Evolutionary conservation across 2,888 invertebrate genomes (phyloP).

Genomic region (Cylindroiulus punctatus): DNA sequence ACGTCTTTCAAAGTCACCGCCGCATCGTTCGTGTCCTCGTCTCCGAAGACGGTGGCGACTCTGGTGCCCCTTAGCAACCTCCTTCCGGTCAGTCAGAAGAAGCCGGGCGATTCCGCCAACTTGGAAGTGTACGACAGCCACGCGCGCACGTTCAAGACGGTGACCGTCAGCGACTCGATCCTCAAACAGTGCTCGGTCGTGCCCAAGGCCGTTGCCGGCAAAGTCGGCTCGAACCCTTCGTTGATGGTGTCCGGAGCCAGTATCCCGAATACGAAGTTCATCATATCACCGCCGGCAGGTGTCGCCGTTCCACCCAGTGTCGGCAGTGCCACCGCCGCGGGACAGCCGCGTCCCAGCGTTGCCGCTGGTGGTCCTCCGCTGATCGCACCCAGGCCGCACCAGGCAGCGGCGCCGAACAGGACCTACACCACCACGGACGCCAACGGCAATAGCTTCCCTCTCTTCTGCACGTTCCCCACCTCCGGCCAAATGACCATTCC

Average conservation of each 20-base stretch:
- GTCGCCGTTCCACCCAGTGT: background rate
- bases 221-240: background rate
- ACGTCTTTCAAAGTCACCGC: background rate
- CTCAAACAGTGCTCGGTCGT: background rate
- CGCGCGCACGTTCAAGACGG: background rate
- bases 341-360: background rate
- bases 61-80: background rate
- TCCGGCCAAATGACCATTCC: background rate
- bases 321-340: background rate
- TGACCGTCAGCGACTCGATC: background rate
- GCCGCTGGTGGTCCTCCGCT: background rate
- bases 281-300: background rate
- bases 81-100: background rate
- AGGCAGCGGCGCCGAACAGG: background rate
- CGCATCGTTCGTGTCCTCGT: too few relatives aligned
- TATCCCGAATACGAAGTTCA: background rate
- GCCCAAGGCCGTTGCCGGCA: background rate
- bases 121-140: background rate
- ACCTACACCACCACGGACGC: background rate
- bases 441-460: background rate
- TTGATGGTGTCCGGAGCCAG: background rate
- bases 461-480: background rate
- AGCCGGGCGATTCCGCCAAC: background rate
- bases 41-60: background rate
- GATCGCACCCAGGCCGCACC: background rate